Evolutionary conservation across 2,797 vertebrate species (phyloP), one percentile per base, ranked within the genome.

Genomic region (Lepus oiostolus): DNA sequence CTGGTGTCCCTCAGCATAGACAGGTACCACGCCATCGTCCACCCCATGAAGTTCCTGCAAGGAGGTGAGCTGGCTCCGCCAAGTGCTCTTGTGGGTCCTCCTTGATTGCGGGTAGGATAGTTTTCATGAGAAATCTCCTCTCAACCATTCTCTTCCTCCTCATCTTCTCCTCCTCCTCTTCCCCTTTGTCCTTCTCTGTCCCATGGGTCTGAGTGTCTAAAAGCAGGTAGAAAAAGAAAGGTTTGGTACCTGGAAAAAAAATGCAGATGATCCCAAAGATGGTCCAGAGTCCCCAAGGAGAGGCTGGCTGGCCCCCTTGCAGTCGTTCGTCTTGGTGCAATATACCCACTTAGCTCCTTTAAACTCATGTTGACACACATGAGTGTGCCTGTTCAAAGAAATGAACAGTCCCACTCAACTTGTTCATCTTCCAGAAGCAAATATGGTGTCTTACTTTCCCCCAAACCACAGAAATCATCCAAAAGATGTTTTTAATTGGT

Each of bases 21-120:
- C 91, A 97, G 98, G 19, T 99, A 98, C 22, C 98, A 98, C 0
- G 98, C 98, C 97, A 98, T 98, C 4, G 98, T 98, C 52, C 96
- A 99, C 94, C 98, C 98, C 52, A 98, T 98, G 98, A 98, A 98
- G 95, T 98, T 99, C 97, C 96, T 98, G 86, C 98, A 99, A 98
- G 98, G 98, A 98, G 98, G 98, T 99, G 97, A 97, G 98, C 28
- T 42, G 89, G 38, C 65, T 52, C 8, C 0, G 10, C 65, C 17
- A 24, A 10, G 10, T 3, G 35, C 2, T 71, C 13, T 54, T 70
- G 47, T 5, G n/a, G 14, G 14, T 62, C 35, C 5, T 24, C 4
- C 4, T 32, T 82, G 5, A 13, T 30, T 24, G 30, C 14, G 24
- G 32, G 7, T 68, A 12, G 7, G 19, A 17, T 5, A 71, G 13